Base-by-base conservation (phyloP, 2,888 invertebrate species). In the Cyclophora albipunctata region DNA sequence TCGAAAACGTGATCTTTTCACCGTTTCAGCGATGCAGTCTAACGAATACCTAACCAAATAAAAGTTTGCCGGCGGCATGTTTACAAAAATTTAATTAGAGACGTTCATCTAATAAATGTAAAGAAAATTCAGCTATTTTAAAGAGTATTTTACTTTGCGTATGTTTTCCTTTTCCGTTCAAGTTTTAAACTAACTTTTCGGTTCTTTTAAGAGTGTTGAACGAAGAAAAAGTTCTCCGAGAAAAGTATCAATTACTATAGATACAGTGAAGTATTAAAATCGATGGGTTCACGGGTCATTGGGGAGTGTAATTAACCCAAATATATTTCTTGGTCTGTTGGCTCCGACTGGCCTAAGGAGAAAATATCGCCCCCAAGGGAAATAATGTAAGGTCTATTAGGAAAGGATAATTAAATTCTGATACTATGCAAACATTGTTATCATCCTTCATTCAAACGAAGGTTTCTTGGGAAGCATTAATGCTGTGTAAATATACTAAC, bases 71-170 rank as follows among this genome's bases (percentile, higher is more conserved):
- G 69, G 70, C 66, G 59, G 56, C 60, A 62, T 74, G 71, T 76
- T 74, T 69, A 67, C 71, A 64, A 64, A 74, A 75, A 77, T 75
- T 73, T 78, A 76, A 81, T 81, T 80, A 77, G 71, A 67, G 58
- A 60, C 66, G 55, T 62, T 69, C 62, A 65, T 60, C 61, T 51
- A 62, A 62, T 49, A 59, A 60, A 64, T 20, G 20, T 20, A 20
- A 20, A 20, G 20, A 20, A 20, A 20, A 20, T 20, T 20, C 2
- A 20, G 20, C 20, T 20, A 20, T 20, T 20, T 20, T 20, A 20
- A 20, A 20, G 20, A 20, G 2, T 20, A 20, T 20, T 20, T 20
- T 20, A 20, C 20, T 20, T 20, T 20, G 20, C 20, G 20, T 20
- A 20, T 20, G 2, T 20, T 20, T 20, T 20, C 20, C 20, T 20